These are phyloP conservation scores for Microhierax caerulescens DNA, from an alignment of 2,797 vertebrate species.

Conservation along the genomic window DNA sequence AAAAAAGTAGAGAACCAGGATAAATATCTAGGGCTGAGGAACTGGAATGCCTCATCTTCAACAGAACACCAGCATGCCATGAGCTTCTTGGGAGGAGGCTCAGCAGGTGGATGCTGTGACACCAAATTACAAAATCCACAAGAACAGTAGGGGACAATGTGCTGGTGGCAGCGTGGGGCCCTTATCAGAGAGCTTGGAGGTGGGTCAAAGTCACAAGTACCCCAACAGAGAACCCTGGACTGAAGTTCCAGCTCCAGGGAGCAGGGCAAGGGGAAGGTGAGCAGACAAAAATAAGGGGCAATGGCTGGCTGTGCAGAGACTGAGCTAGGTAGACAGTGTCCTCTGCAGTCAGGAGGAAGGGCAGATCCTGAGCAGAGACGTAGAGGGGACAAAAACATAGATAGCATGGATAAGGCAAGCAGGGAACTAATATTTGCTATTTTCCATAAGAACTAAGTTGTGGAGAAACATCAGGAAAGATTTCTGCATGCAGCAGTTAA, in stretches of 20 bases:
- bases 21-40: not conserved
- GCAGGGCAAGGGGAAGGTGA: not conserved
- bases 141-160: not conserved
- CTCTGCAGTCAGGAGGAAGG: not conserved
- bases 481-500: not conserved
- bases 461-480: not conserved
- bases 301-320: not conserved
- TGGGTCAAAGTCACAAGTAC: not conserved
- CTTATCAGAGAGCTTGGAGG: not conserved
- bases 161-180: not conserved
- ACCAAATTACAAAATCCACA: not conserved
- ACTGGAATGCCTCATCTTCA: not conserved
- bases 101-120: not conserved
- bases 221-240: too few relatives aligned
- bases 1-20: not conserved
- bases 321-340: too few relatives aligned
- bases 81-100: not conserved
- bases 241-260: not conserved
- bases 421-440: not conserved
- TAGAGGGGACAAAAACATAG: not conserved
- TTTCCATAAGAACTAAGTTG: not conserved
- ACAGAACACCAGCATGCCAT: accelerated
- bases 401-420: not conserved
- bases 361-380: not conserved
- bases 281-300: too few relatives aligned